These are phyloP conservation scores for Fragum whitleyi DNA, from an alignment of 2,888 invertebrate species.

Conservation along the genomic window DNA sequence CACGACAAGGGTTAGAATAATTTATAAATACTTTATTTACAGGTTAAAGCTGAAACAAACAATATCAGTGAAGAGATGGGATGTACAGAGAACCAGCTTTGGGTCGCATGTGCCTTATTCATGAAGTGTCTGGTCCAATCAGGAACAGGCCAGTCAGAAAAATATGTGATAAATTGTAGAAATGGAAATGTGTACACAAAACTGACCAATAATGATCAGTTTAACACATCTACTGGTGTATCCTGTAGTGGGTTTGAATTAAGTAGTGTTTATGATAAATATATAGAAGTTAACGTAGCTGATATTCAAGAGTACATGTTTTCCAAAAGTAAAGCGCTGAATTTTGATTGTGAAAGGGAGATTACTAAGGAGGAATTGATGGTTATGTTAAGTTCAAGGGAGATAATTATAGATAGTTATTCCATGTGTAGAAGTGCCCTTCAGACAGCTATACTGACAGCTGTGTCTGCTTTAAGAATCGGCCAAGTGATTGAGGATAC, in stretches of 20 bases:
- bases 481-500: slow-evolving; percentile 69
- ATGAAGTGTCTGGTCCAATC: slow-evolving; percentile 52
- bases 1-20: too few species aligned
- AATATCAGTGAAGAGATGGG: slow-evolving; percentile 48
- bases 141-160: not conserved
- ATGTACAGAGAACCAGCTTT: slow-evolving; percentile 56
- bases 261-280: not conserved
- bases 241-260: not conserved
- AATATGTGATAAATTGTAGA: slow-evolving; percentile 1
- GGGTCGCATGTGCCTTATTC: slow-evolving; percentile 51
- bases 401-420: slow-evolving; percentile 65
- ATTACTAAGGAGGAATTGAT: slow-evolving; percentile 7
- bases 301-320: not conserved
- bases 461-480: slow-evolving; percentile 71
- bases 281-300: not conserved
- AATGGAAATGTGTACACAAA: slow-evolving; percentile 38
- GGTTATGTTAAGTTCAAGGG: slow-evolving; percentile 19
- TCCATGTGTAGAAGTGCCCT: slow-evolving; percentile 68
- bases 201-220: not conserved
- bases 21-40: not conserved
- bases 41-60: not conserved
- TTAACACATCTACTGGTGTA: not conserved
- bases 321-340: not conserved
- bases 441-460: slow-evolving; percentile 70
- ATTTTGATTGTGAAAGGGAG: not conserved